Evolutionary conservation across 2,797 vertebrate species (phyloP).

Genomic region (Muscicapa striata): DNA sequence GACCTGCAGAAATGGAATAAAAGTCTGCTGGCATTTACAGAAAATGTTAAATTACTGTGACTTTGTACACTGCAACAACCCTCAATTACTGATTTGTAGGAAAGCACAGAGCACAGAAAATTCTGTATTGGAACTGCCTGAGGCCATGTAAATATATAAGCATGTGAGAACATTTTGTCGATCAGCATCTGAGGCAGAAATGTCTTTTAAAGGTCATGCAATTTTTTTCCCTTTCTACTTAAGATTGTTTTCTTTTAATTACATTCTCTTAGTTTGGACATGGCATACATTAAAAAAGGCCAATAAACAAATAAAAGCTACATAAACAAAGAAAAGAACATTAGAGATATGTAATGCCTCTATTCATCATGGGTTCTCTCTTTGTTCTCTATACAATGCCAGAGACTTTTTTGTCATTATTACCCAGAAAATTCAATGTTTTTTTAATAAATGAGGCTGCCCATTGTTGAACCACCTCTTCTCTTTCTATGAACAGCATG

Average conservation of each 20-base stretch:
- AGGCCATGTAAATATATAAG: constrained; percentile 41
- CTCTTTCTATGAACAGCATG: fast-evolving
- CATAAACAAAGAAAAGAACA: not conserved
- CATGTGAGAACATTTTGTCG: constrained; percentile 25
- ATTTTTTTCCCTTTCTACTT: not conserved
- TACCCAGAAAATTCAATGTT: not conserved
- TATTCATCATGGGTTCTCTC: not conserved
- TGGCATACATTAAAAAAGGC: not conserved
- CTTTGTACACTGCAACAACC: constrained; percentile 10
- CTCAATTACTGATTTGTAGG: constrained; percentile 52
- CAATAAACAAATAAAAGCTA: not conserved
- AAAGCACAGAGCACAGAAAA: constrained; percentile 38
- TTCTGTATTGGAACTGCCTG: constrained; percentile 42
- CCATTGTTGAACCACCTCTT: not conserved
- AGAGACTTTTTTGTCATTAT: not conserved
- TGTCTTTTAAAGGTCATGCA: constrained; percentile 58
- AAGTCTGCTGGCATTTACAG: constrained; percentile 62
- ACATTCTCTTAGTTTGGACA: not conserved
- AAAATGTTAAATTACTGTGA: constrained; percentile 60
- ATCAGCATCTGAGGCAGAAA: constrained; percentile 36
- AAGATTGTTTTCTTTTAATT: not conserved
- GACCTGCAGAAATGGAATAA: constrained; percentile 30
- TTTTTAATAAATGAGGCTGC: not conserved
- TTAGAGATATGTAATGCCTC: not conserved
- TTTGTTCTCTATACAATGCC: not conserved